Evolutionary conservation across 2,888 invertebrate genomes (phyloP).

Genomic region (Antheraea yamamai): DNA sequence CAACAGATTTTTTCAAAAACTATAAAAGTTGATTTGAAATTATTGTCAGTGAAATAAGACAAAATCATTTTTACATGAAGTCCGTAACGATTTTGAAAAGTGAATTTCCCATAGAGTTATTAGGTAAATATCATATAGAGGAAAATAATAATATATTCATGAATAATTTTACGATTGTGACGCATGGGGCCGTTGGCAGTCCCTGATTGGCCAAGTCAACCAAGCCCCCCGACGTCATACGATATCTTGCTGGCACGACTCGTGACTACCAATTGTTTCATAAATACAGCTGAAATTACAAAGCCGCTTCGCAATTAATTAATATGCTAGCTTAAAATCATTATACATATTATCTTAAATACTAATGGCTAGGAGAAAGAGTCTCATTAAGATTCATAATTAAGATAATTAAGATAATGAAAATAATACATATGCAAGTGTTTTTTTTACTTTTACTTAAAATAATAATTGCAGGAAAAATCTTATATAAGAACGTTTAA

Average conservation of each 20-base stretch:
- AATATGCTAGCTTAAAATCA: not conserved
- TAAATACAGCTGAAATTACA: slow-evolving; percentile 18
- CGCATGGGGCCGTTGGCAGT: slow-evolving; percentile 37
- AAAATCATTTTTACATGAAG: not conserved
- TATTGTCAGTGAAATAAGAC: not conserved
- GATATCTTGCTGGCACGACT: slow-evolving; percentile 45
- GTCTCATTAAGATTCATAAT: not conserved
- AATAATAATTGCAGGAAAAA: not conserved
- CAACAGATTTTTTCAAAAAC: not conserved
- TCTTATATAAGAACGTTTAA: not conserved
- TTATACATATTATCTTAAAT: not conserved
- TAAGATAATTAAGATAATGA: too few relatives aligned
- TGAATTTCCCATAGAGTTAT: not conserved
- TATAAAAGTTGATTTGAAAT: not conserved
- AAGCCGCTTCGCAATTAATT: not conserved
- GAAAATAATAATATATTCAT: slow-evolving; percentile 11
- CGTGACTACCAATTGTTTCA: slow-evolving; percentile 38
- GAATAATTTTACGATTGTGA: slow-evolving; percentile 33
- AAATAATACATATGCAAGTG: not conserved
- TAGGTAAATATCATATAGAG: not conserved
- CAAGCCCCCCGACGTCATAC: slow-evolving; percentile 68
- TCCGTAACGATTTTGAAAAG: not conserved
- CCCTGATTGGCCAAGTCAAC: slow-evolving; percentile 48
- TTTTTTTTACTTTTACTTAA: not conserved
- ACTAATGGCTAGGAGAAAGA: not conserved